Evolutionary conservation across 2,797 vertebrate species (phyloP), one percentile per base, ranked within the genome.

Genomic region (Tiaroga cobitis): DNA sequence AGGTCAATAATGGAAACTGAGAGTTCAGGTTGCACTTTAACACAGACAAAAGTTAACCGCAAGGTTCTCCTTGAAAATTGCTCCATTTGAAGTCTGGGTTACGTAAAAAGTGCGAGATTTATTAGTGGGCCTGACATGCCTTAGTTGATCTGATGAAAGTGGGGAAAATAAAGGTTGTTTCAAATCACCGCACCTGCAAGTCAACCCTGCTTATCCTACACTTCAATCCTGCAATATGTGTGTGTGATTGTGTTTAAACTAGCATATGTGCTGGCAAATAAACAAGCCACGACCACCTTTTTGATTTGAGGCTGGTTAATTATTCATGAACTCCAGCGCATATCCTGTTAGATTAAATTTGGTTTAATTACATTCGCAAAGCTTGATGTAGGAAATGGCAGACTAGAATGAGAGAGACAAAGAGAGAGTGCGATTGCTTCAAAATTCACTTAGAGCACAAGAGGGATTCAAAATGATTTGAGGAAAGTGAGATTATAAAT

Each of bases 341-440:
- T 93, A 94, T 93, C 91, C 90, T 87, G 92, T 93, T 93, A 93
- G 93, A 92, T 79, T 90, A 92, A 88, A 80, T 91, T 91, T 87
- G 72, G 88, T 90, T 93, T 94, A 93, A 94, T 94, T 93, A 91
- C 93, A 92, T 93, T 93, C 92, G 90, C 89, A 86, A 91, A 92
- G 74, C 92, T 92, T 88, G 80, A 93, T 90, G 82, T 43, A 86
- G 80, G 85, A 41, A 73, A 80, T 39, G n/a, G 21, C 13, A 74
- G 46, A 34, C 80, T 51, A 26, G 43, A 54, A 29, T 15, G 41
- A 32, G 78, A 68, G 51, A 70, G 37, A 76, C 37, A 78, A 21
- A 49, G 69, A 84, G 49, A 79, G 49, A 59, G 65, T 56, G 49
- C 11, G 32, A 85, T 78, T 85, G 83, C 76, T 72, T 80, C 51